phyloP scores from a whole-genome alignment of 2,797 vertebrate species.

The Alauda arvensis region DNA sequence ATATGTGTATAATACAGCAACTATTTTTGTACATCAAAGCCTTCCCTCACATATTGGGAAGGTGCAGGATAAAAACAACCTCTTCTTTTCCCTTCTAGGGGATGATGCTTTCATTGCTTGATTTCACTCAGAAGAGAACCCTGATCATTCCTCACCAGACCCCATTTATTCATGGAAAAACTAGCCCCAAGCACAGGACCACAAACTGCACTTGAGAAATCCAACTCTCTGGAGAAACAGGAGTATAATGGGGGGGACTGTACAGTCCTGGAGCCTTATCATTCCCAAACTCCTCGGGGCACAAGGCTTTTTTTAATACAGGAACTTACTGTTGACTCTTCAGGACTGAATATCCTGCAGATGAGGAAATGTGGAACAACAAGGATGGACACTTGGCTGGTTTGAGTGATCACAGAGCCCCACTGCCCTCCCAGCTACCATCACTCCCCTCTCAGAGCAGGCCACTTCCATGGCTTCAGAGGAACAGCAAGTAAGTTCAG shows the following conservation, averaged over 20 bases:
- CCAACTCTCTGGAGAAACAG: neutral
- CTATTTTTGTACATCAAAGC: constrained; percentile 61
- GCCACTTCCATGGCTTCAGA: accelerated
- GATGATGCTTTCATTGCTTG: neutral
- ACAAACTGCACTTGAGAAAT: neutral
- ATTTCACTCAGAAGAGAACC: neutral
- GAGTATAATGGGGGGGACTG: neutral
- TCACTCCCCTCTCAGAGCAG: neutral
- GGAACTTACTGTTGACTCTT: constrained; percentile 43
- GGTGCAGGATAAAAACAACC: constrained; percentile 33
- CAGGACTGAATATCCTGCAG: constrained; percentile 21
- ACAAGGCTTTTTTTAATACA: neutral
- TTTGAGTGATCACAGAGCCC: accelerated
- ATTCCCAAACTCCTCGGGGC: neutral
- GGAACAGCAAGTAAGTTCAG: neutral
- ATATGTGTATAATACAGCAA: constrained; percentile 42
- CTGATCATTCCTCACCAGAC: neutral
- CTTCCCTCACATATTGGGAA: constrained; percentile 17
- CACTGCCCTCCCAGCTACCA: neutral
- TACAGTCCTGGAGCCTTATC: neutral
- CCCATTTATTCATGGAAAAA: neutral
- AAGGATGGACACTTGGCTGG: neutral
- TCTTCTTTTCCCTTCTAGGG: neutral
- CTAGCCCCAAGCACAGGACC: neutral
- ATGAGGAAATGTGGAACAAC: neutral